Percentiles rank a stretch among this genome's conserved stretches.
These are phyloP conservation scores for Glaucopsyche alexis DNA, from an alignment of 2,888 invertebrate species.

Conservation along the genomic window DNA sequence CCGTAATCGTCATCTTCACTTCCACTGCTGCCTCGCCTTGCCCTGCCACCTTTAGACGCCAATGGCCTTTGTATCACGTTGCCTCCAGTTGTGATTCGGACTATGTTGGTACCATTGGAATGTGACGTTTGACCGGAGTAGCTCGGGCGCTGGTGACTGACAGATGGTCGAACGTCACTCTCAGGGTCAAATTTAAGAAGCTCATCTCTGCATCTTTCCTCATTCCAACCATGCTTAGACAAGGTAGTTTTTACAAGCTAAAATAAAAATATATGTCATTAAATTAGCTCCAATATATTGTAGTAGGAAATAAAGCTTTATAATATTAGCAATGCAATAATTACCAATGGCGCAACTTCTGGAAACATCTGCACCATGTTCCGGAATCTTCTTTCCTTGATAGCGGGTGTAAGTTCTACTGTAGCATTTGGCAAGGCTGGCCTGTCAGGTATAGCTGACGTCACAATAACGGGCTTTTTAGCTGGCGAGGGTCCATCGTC, in stretches of 20 bases:
- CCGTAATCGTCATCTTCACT: constrained; percentile 82
- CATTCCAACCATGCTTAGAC: constrained; percentile 78
- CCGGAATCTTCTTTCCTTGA: constrained; percentile 81
- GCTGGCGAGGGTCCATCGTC: constrained; percentile 66
- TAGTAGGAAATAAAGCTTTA: background rate
- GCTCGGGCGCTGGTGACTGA: constrained; percentile 50
- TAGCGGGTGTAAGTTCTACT: constrained; percentile 61
- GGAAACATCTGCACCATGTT: constrained; percentile 83
- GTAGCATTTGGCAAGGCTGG: background rate
- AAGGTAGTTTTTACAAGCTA: constrained; percentile 78
- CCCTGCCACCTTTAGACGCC: constrained; percentile 62
- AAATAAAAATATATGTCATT: constrained; percentile 30
- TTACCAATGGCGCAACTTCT: constrained; percentile 79
- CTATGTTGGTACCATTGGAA: constrained; percentile 45
- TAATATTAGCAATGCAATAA: constrained; percentile 38
- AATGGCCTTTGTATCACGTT: constrained; percentile 47
- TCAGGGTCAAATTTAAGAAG: constrained; percentile 72
- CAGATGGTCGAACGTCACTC: constrained; percentile 54
- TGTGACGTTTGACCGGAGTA: constrained; percentile 50
- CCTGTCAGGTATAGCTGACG: background rate
- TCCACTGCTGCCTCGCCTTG: constrained; percentile 72
- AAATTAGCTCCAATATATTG: background rate
- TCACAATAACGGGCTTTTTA: constrained; percentile 47
- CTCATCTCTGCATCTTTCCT: constrained; percentile 78
- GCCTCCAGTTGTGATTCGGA: constrained; percentile 54